Base-by-base conservation (phyloP, 2,888 invertebrate species). In the Cyrtodaria siliqua region DNA sequence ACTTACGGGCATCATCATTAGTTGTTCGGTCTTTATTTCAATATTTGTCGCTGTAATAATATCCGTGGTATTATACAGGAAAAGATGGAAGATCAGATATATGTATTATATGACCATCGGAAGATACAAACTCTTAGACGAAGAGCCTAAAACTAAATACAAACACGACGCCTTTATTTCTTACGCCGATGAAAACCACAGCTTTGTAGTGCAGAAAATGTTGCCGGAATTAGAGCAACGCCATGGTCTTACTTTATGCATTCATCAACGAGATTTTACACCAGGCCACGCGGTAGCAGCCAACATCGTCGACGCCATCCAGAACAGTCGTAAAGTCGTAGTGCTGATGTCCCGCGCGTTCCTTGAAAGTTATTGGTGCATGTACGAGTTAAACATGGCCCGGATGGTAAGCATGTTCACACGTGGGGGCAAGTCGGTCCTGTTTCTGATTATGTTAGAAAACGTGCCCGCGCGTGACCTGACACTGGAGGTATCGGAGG, bases 321-420 rank as follows among this genome's bases (percentile, higher is more conserved):
- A 60, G 14, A 60, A 42, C 42, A 60, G 60, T 42, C 40, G 27
- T 23, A 44, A 60, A 16, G 42, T 42, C 1, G 16, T 60, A 9
- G 47, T 47, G 18, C 12, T 60, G 18, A 14, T 60, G 42, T 24
- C 60, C 3, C 40, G 12, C 0, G 42, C 23, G 24, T 60, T 42
- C 26, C n/a, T 60, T 1, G 20, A 18, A 12, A 60, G 60, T 42
- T 23, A 60, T 2, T 60, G 60, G 60, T 60, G 60, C 26, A 60
- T 60, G 47, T 60, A 42, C 60, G 86, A 87, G 68, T 77, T 86
- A n/a, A 73, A 79, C 24, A 80, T 79, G 63, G 83, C 84, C 2
- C 44, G 63, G 16, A 69, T 73, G 73, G 82, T 79, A 44, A 73
- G 76, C 33, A 67, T 73, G 14, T 73, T 56, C 18, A 42, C 42